Base-by-base conservation (phyloP, 2,888 invertebrate genomes). In the Caenorhabditis sp. region DNA sequence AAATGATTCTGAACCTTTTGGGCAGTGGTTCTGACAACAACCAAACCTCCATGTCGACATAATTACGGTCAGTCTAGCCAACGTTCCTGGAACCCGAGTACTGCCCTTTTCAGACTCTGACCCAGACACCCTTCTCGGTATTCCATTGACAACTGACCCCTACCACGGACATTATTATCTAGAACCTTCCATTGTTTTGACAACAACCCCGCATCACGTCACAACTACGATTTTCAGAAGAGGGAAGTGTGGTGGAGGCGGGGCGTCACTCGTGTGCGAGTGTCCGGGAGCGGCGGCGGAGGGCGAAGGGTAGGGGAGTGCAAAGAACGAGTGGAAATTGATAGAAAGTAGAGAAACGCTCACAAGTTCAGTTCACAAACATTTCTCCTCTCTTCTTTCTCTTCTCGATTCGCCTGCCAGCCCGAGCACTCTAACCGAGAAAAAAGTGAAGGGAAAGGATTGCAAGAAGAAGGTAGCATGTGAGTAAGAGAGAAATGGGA, bases 131-230 rank as follows among this genome's bases (percentile, higher is more conserved):
- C 22, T 54, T 54, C 26, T 26, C 2, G 26, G 54, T 54, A 54
- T 54, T 26, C 26, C 54, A 54, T 54, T 54, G 26, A 54, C 26
- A 54, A 54, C 54, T 54, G 54, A 54, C 58, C 58, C 31, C n/a
- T 28, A 22, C 47, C 49, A 41, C 69, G 38, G 54, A 51, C 54
- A 24, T 35, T 69, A 24, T 35, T 69, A 54, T 38, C 72, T 73
- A 49, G 72, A 73, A 73, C 49, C 35, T 51, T 73, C 72, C 24
- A n/a, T 63, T 63, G 72, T 73, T 73, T 61, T 61, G 38, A 73
- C 61, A 73, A 73, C 72, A 73, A 47, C 8, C 35, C 49, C 14
- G 12, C 59, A 10, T 22, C 58, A 72, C 72, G 59, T 59, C 72
- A 72, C 38, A 14, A 64, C 28, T 63, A 66, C 51, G 41, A 51